A percentile compares a stretch with the other conserved stretches of the same genome.
These are phyloP conservation scores for Acanthochromis polyacanthus DNA, from an alignment of 2,113 vertebrate species.

Conservation along the genomic window DNA sequence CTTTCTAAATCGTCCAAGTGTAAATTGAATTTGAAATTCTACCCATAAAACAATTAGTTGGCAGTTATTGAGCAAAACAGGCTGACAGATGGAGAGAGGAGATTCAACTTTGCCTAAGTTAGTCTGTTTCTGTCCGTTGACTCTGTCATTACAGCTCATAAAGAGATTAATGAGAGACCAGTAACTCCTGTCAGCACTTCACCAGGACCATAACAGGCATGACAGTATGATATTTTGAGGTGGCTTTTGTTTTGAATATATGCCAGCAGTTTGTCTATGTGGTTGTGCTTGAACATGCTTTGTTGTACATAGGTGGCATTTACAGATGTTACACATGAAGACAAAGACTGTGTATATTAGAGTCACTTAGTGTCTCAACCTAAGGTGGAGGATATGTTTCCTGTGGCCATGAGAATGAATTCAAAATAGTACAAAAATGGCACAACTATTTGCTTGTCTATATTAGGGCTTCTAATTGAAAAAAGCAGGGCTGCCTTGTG, in stretches of 20 bases:
- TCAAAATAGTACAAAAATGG: no score
- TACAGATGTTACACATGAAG: no score
- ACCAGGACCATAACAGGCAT: not conserved
- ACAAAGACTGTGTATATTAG: no score
- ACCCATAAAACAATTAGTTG: not conserved
- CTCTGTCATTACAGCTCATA: constrained; percentile 13
- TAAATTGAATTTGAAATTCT: constrained; percentile 29
- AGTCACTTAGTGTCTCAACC: no score
- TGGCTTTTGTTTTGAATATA: not conserved
- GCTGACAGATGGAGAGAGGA: constrained; percentile 21
- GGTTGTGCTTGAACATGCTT: no score
- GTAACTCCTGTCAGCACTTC: not conserved
- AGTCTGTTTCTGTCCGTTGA: constrained; percentile 2
- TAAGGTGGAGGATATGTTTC: no score
- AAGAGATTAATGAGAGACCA: constrained; percentile 33
- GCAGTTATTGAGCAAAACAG: constrained; percentile 18
- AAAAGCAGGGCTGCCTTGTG: no score
- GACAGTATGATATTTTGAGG: not conserved
- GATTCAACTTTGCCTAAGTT: not conserved
- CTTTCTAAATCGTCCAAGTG: not conserved
- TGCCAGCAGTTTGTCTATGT: no score
- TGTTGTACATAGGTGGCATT: no score
- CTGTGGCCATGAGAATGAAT: no score
- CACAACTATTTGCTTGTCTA: no score
- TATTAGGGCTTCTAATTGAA: no score